These are phyloP conservation scores for Melanophora roralis DNA, from an alignment of 2,888 invertebrate species.

Conservation along the genomic window DNA sequence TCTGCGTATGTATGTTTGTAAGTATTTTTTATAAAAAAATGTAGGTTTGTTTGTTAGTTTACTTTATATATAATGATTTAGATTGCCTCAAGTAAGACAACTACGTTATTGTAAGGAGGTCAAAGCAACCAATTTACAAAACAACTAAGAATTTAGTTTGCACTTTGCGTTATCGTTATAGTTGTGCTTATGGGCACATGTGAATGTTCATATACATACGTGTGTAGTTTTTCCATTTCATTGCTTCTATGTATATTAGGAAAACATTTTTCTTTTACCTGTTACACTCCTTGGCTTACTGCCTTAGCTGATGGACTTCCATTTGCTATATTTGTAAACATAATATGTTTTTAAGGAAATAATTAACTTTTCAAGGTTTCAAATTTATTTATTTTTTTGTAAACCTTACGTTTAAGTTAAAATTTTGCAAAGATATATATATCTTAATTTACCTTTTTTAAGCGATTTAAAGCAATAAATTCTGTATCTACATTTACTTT, in stretches of 20 bases:
- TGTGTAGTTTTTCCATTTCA: too few species aligned
- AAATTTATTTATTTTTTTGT: not conserved
- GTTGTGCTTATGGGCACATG: too few species aligned
- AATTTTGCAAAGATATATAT: too few species aligned
- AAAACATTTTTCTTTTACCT: constrained; percentile 27
- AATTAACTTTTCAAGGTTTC: not conserved
- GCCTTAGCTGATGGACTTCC: not conserved
- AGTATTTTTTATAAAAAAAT: not conserved
- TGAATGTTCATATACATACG: too few species aligned
- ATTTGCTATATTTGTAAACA: too few species aligned
- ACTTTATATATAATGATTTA: too few species aligned
- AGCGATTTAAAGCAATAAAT: too few species aligned
- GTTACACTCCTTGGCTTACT: constrained; percentile 13
- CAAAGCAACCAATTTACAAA: constrained; percentile 38
- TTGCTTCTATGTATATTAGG: too few species aligned
- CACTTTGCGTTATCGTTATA: not conserved
- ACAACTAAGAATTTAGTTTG: constrained; percentile 29
- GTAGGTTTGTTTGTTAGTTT: not conserved
- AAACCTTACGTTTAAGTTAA: too few species aligned
- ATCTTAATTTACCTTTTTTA: too few species aligned
- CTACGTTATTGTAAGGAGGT: constrained; percentile 13
- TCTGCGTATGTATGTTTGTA: not conserved
- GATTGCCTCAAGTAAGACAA: constrained; percentile 10
- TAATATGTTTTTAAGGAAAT: not conserved
- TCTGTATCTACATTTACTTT: too few species aligned